phyloP scores from a whole-genome alignment of 2,113 vertebrate genomes.

The Alaudala cheleensis region DNA sequence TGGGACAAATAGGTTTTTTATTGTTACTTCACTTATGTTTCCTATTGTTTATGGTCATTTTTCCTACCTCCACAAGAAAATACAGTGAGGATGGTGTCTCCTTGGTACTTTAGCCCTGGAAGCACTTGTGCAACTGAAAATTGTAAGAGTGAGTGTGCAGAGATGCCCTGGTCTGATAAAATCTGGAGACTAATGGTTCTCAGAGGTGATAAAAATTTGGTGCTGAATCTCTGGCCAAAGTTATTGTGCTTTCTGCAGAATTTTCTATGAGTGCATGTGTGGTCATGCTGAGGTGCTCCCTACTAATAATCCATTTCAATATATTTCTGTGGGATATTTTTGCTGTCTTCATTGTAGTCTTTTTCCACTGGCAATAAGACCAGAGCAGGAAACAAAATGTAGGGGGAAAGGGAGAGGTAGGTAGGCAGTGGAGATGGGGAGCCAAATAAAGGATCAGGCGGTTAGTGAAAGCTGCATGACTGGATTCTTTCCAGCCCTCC shows the following conservation, averaged over 20 bases:
- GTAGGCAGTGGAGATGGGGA: not conserved
- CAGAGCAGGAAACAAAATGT: not conserved
- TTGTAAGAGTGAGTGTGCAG: not conserved
- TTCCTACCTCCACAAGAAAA: not conserved
- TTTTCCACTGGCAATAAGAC: not conserved
- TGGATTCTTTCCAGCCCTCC: slow-evolving; percentile 57
- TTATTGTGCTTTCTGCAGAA: not conserved
- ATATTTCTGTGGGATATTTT: not conserved
- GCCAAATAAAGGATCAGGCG: slow-evolving; percentile 18
- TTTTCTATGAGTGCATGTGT: not conserved
- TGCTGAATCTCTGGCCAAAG: not conserved
- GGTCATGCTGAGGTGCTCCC: not conserved
- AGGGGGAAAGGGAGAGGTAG: not conserved
- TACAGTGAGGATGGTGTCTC: accelerated
- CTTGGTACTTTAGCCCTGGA: not conserved
- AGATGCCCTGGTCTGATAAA: not conserved
- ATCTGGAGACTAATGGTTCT: not conserved
- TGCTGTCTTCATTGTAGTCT: not conserved
- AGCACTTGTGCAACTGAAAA: not conserved
- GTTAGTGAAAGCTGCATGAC: slow-evolving; percentile 28
- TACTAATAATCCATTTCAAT: not conserved
- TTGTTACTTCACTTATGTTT: not conserved
- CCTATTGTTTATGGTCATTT: not conserved
- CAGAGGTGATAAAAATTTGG: not conserved
- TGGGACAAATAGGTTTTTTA: not conserved